A percentile compares a stretch with the other conserved stretches of the same genome.
Evolutionary conservation across 2,797 vertebrate species (phyloP).

Genomic region (Tragopan temminckii): DNA sequence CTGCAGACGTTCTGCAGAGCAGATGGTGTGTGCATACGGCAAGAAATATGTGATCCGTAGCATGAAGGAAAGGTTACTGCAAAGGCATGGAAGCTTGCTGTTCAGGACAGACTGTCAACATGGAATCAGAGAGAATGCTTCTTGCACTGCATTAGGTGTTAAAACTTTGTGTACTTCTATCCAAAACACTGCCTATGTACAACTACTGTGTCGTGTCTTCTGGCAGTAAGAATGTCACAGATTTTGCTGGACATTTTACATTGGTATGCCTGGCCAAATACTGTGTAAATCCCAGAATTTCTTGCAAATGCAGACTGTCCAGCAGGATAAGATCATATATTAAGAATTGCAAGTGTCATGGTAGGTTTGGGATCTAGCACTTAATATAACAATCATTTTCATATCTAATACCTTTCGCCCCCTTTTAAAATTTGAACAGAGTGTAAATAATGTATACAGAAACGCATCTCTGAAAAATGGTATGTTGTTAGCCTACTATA

Average conservation of each 20-base stretch:
- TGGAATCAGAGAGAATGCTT: background rate
- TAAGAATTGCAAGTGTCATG: background rate
- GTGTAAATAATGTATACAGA: background rate
- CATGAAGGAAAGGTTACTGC: background rate
- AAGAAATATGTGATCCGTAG: background rate
- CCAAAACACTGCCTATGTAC: rapidly evolving
- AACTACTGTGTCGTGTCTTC: background rate
- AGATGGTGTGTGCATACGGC: background rate
- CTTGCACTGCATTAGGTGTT: background rate
- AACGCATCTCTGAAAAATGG: background rate
- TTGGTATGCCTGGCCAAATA: background rate
- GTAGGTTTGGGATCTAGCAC: background rate
- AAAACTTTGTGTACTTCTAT: background rate
- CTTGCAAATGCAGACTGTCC: background rate
- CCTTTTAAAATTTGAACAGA: background rate
- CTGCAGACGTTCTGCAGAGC: background rate
- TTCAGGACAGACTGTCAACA: background rate
- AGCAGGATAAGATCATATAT: background rate
- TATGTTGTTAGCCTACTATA: background rate
- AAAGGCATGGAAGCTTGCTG: background rate
- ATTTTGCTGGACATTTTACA: background rate
- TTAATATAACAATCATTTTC: background rate
- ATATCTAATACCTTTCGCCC: background rate
- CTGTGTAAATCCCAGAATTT: background rate
- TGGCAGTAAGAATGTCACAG: background rate